A percentile compares a stretch with the other conserved stretches of the same genome.
phyloP scores from a whole-genome alignment of 2,113 vertebrate species.

The Diglossa brunneiventris region DNA sequence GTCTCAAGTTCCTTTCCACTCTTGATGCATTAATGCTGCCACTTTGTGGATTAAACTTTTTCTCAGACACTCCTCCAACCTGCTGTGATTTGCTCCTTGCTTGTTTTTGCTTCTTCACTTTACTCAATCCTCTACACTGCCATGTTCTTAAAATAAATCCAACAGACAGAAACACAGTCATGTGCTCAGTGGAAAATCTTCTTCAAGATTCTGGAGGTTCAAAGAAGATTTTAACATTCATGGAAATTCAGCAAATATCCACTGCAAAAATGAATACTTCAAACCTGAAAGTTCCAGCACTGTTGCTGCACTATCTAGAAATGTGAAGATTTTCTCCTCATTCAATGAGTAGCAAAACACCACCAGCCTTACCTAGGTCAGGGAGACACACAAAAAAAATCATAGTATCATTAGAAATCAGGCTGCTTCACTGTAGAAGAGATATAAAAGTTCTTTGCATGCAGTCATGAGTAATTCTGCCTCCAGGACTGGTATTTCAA shows the following conservation, averaged over 20 bases:
- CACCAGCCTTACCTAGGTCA: neutral
- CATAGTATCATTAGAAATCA: neutral
- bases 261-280: neutral
- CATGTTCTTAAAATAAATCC: neutral
- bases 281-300: neutral
- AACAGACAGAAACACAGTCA: neutral
- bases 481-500: neutral
- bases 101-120: neutral
- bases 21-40: constrained; percentile 21
- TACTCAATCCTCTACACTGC: neutral
- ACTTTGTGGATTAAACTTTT: constrained; percentile 27
- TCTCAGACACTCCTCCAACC: neutral
- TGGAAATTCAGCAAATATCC: neutral
- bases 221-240: neutral
- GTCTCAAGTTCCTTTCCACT: neutral
- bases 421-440: neutral
- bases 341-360: neutral
- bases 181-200: neutral
- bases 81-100: neutral
- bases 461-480: neutral
- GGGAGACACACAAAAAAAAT: neutral
- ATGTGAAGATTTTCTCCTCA: neutral
- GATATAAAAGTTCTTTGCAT: neutral
- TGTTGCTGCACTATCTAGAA: neutral
- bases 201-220: neutral